Evolutionary conservation across 2,888 invertebrate species (phyloP), one percentile per base, ranked within the genome.

Genomic region (Strigamia maritima): DNA sequence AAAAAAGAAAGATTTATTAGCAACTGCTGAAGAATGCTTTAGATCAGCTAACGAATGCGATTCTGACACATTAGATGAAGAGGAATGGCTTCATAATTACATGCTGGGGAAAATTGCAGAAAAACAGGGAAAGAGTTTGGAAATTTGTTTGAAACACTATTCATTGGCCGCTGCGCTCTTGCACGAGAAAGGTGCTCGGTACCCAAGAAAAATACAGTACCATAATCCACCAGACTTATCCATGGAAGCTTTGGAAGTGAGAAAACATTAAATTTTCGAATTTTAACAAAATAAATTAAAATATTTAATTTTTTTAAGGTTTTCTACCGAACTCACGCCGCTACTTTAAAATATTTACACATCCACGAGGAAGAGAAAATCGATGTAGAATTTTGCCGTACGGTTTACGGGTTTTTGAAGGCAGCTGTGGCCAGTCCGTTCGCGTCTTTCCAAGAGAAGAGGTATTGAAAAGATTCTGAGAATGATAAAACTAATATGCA

Each of bases 101-200:
- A 95, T 97, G 93, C 88, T 97, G n/a, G 97, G 95, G 0, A 98
- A 98, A 89, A 92, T 97, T 78, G 90, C 93, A 0, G 97, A 97
- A 86, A 98, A 97, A 84, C 90, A 90, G 80, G 91, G 91, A 82
- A 91, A 91, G 81, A 90, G 91, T 79, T 92, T 94, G 0, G 89
- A 90, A 16, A 88, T 90, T 28, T 94, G 92, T 86, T 87, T 97
- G 75, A 90, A 91, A 82, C 92, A 93, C 87, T 97, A 96, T 85
- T 87, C 90, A 83, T 90, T 91, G 85, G 93, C 95, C 4, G 90
- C 92, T 19, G 90, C 91, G 83, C 90, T 92, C 84, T 88, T 97
- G 19, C 90, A 92, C 83, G 91, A 93, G 86, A 92, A 92, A 82
- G 91, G 91, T 81, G 95, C 95, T 0, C 90, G 90, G 10, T 96